Base-by-base conservation (phyloP, 2,113 vertebrate genomes). In the Saguinus midas region DNA sequence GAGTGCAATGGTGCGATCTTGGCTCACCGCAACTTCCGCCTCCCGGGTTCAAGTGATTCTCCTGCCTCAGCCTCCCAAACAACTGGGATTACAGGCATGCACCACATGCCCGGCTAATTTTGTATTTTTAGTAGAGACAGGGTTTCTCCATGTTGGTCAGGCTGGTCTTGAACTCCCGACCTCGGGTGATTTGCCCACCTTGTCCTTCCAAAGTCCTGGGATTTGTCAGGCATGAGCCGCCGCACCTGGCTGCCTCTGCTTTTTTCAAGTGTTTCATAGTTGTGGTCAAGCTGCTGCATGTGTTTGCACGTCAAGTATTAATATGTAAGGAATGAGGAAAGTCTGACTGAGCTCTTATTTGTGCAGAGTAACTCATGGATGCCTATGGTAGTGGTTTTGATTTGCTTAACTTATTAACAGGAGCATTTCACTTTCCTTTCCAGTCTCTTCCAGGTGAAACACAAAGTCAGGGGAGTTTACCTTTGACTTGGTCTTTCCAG, bases 361-460 rank as follows among this genome's bases (percentile, higher is more conserved):
- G 93, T 48, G 21, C 61, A 37, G 93, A 79, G 61, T 86, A 90
- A 58, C 85, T 78, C 57, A 0, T 2, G 72, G 43, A 16, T 48
- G 40, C 68, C 82, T 80, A 57, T 40, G 93, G 75, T 10, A 13
- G 85, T 40, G 13, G 25, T 87, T 79, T 82, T 45, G 14, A 17
- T 91, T 70, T 66, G 29, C 87, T 79, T 95, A 72, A 96, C 90
- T 95, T 96, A 97, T 96, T 98, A 96, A 98, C 87, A 3, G 0
- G 37, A 58, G 29, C 64, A 43, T 91, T 84, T 97, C 52, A 0
- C 94, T 97, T 96, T 96, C 94, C 97, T 94, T 96, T 97, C 95
- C 86, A 99, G 99, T 94, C 95, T 97, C 95, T 97, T 78, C 92
- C 98, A 98, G 98, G 97, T 95, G 97, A 97, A 68, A 7, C 87